Base-by-base conservation (phyloP, 1,140 invertebrate genomes). In the Drosophila nebulosa region DNA sequence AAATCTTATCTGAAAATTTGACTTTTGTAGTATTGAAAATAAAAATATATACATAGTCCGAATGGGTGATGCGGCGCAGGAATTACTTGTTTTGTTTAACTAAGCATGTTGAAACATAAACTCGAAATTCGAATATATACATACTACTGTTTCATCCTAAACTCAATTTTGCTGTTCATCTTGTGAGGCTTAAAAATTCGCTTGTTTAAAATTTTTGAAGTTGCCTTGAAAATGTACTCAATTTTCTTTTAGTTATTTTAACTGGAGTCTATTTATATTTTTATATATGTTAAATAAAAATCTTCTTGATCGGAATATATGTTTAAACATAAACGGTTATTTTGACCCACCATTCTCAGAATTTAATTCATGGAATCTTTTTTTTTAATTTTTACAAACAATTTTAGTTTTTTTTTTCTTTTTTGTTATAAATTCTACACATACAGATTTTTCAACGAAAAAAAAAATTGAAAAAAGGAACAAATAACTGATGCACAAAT, bases 401-500 rank as follows among this genome's bases (percentile, higher is more conserved):
- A 22, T 32, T 12, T 32, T n/a, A 3, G 30, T 12, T 32, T 32
- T 24, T 24, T 24, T 24, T 24, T 24, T 4, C 22, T 64, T 53
- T 16, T 9, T 6, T 36, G 22, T 16, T 72, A 72, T 66, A 74
- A 74, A 60, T 74, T 74, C 60, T 50, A 73, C 70, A 73, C 60
- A 22, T 30, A 58, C 61, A 52, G 5, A 26, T 26, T n/a, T 26
- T 55, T 30, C 4, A 73, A 74, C 55, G 53, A 65, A 63, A 66
- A 59, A 32, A 59, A 73, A 3, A 9, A 22, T 36, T 55, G 30
- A 36, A 18, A 7, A 55, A 65, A 73, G 70, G 71, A 74, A 74
- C 70, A 74, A 74, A 66, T 74, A 66, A 74, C 62, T 74, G 69
- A 71, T 74, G 71, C 69, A 74, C 70, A 74, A 74, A 46, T 46